Base-by-base conservation (phyloP, 2,888 invertebrate genomes). In the Trichopoda pennipes region DNA sequence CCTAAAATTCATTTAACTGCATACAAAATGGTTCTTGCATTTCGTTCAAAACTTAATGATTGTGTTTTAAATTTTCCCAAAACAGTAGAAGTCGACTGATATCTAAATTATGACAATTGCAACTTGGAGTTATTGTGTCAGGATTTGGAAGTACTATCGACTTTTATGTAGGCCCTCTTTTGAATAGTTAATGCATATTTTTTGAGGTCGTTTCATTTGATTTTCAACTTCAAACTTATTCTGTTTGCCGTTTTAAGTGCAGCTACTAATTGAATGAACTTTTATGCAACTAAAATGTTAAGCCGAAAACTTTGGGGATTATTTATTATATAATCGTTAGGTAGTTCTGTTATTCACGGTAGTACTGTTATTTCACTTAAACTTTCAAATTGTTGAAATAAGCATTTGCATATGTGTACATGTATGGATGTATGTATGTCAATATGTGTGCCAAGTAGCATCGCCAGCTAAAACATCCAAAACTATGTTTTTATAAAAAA, bases 261-360 rank as follows among this genome's bases (percentile, higher is more conserved):
- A 76, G 28, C 79, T 75, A 63, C 56, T 63, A 80, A 28, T 8
- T 7, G 4, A 28, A 61, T 55, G 23, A 82, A 82, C 76, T 56
- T 79, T 79, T 77, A 76, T 32, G 12, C 49, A 68, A 66, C 74
- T 66, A 53, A 82, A 51, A 63, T 79, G 56, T 79, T 82, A 61
- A 76, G 79, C 79, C 47, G 79, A 61, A 75, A 79, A 79, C 73
- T 44, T 8, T 23, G 21, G 38, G 21, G 6, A 53, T 49, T 63
- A 16, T 35, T 60, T 64, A 51, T 49, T 56, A 19, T n/a, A 44
- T 53, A 60, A 60, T 44, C 68, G 58, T 53, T 73, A 73, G 79
- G 70, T 56, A 72, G 60, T 78, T 74, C 23, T 70, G 74, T 70
- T 74, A 19, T n/a, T n/a, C n/a, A n/a, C 64, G 68, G 73, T 58